Percentiles rank a stretch among this genome's conserved stretches.
These are phyloP conservation scores for Malacoraja senta DNA, from an alignment of 2,797 vertebrate genomes.

Conservation along the genomic window DNA sequence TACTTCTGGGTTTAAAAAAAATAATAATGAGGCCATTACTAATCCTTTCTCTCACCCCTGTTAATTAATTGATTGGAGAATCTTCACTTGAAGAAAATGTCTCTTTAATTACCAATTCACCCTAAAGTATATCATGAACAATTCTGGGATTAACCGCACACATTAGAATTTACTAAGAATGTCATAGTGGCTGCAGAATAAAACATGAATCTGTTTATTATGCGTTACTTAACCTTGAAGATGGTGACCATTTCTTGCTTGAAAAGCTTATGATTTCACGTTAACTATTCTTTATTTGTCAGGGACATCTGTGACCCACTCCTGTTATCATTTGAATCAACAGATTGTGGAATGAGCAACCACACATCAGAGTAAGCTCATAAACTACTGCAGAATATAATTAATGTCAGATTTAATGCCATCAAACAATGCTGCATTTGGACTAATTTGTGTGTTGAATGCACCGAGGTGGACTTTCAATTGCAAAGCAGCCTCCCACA, in stretches of 20 bases:
- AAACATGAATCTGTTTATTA: constrained; percentile 19
- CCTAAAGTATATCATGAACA: neutral
- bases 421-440: neutral
- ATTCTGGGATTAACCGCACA: neutral
- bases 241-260: neutral
- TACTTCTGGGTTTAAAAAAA: neutral
- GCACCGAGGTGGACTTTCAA: neutral
- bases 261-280: constrained; percentile 26
- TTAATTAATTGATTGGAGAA: constrained; percentile 3
- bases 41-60: neutral
- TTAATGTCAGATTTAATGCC: constrained; percentile 18
- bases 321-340: constrained; percentile 34
- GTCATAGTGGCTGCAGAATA: neutral
- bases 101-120: constrained; percentile 13
- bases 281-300: constrained; percentile 35
- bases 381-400: constrained; percentile 27
- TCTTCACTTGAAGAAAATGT: neutral
- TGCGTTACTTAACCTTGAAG: constrained; percentile 26
- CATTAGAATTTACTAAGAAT: constrained; percentile 2
- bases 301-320: constrained; percentile 23
- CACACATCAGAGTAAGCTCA: neutral
- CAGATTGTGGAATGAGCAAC: constrained; percentile 35
- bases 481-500: neutral
- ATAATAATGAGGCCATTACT: constrained; percentile 31
- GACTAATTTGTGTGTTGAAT: neutral